These are phyloP conservation scores for Cyrtonyx montezumae DNA, from an alignment of 2,113 vertebrate species.

Conservation along the genomic window DNA sequence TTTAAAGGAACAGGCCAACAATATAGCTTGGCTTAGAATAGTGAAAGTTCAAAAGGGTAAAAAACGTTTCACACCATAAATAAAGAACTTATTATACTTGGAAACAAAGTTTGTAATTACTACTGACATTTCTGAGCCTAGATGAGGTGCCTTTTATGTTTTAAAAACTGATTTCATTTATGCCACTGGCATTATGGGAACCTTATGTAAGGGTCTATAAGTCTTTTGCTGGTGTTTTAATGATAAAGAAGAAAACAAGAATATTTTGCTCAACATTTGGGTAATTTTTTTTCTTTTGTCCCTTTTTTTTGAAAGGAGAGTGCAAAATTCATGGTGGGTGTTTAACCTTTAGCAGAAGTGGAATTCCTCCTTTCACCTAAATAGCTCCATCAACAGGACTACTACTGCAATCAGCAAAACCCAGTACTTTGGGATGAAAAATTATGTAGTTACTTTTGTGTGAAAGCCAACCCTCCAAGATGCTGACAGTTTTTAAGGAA, in stretches of 20 bases:
- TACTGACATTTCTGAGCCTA: slow-evolving; percentile 60
- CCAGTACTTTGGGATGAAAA: not conserved
- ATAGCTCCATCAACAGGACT: not conserved
- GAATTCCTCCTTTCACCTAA: not conserved
- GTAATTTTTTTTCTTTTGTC: too few relatives aligned
- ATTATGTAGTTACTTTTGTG: not conserved
- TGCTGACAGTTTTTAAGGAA: not conserved
- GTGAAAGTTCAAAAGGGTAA: slow-evolving; percentile 67
- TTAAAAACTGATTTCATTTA: slow-evolving; percentile 60
- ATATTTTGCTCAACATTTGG: not conserved
- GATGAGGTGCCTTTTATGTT: slow-evolving; percentile 56
- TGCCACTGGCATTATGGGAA: slow-evolving; percentile 64
- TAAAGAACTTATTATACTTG: slow-evolving; percentile 64
- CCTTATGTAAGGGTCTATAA: slow-evolving; percentile 46
- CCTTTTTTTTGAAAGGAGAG: too few relatives aligned
- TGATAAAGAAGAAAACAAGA: not conserved
- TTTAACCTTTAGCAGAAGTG: not conserved
- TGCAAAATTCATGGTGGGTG: not conserved
- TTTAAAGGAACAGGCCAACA: slow-evolving; percentile 67
- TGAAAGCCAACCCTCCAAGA: not conserved
- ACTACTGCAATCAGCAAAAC: not conserved
- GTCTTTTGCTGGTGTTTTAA: slow-evolving; percentile 14
- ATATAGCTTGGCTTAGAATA: slow-evolving; percentile 49
- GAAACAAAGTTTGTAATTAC: slow-evolving; percentile 70
- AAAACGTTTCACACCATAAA: slow-evolving; percentile 70